phyloP scores from a whole-genome alignment of 2,888 invertebrate genomes.

The Acleris holmiana region DNA sequence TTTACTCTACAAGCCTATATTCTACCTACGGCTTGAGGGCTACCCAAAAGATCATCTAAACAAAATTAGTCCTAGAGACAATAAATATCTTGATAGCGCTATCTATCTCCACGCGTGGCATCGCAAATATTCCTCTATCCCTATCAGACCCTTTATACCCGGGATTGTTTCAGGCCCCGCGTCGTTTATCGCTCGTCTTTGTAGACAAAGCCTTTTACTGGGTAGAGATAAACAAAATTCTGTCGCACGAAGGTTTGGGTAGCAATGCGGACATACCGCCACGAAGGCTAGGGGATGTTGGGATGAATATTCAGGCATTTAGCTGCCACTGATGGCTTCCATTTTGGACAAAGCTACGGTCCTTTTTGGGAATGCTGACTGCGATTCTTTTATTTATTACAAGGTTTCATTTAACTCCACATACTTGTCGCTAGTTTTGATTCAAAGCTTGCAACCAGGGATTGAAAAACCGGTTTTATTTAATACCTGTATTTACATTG shows the following conservation, averaged over 20 bases:
- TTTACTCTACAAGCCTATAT: not conserved
- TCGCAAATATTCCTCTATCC: slow-evolving; percentile 52
- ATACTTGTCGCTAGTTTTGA: no score
- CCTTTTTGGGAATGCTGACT: no score
- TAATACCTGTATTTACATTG: no score
- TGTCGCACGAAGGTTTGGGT: slow-evolving; percentile 53
- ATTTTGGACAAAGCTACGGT: no score
- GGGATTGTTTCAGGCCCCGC: slow-evolving; percentile 48
- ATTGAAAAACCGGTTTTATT: no score
- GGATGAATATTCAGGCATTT: no score
- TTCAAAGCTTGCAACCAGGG: no score
- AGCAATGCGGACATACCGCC: slow-evolving; percentile 53
- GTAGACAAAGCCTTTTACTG: slow-evolving; percentile 67
- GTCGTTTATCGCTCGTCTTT: slow-evolving; percentile 64
- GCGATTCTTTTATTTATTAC: no score
- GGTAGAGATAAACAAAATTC: slow-evolving; percentile 69
- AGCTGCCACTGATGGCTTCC: no score
- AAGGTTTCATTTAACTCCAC: no score
- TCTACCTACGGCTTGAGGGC: not conserved
- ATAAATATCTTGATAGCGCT: slow-evolving; percentile 48
- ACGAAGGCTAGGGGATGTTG: not conserved
- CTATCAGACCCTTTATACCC: slow-evolving; percentile 47
- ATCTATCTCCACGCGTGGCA: slow-evolving; percentile 50
- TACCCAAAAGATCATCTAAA: slow-evolving; percentile 1
- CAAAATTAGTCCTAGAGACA: slow-evolving; percentile 28